These are phyloP conservation scores for Melanogrammus aeglefinus DNA, from an alignment of 2,797 vertebrate species.

Conservation along the genomic window DNA sequence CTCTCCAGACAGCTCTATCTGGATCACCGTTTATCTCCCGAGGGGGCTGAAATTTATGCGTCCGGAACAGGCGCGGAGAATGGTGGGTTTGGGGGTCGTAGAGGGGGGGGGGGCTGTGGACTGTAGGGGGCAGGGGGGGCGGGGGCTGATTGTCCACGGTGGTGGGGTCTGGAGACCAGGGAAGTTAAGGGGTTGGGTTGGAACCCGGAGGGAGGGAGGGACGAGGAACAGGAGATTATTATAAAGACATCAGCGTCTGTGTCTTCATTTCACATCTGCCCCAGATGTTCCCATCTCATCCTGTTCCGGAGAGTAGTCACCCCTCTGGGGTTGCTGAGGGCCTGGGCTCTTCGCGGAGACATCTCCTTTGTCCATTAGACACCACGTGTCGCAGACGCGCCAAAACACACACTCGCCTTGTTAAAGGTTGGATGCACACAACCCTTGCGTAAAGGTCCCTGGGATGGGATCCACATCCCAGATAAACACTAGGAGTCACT, in stretches of 20 bases:
- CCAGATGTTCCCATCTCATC: conserved; percentile 44
- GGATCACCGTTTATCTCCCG: conserved; percentile 52
- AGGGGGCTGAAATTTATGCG: conserved; percentile 71
- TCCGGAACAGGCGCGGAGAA: conserved; percentile 50
- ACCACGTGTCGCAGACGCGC: neutral
- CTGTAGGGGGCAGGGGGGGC: no score
- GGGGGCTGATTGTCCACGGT: conserved; percentile 70
- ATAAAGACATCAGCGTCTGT: conserved; percentile 73
- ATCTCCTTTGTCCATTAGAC: conserved; percentile 39
- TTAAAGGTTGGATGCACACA: no score
- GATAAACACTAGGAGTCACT: no score
- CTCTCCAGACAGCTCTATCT: conserved; percentile 70
- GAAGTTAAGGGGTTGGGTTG: conserved; percentile 35
- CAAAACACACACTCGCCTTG: no score
- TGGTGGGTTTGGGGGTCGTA: conserved; percentile 22
- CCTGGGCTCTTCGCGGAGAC: conserved; percentile 28
- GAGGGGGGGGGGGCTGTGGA: no score
- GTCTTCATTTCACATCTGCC: conserved; percentile 63
- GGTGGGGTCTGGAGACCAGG: conserved; percentile 53
- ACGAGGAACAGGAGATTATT: conserved; percentile 38
- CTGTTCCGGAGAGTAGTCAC: conserved; percentile 44
- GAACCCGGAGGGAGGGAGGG: conserved; percentile 24
- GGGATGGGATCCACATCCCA: no score
- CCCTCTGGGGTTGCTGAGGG: conserved; percentile 35
- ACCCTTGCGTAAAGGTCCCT: no score